These are phyloP conservation scores for Chloroceryle inda DNA, from an alignment of 2,797 vertebrate genomes.

Conservation along the genomic window DNA sequence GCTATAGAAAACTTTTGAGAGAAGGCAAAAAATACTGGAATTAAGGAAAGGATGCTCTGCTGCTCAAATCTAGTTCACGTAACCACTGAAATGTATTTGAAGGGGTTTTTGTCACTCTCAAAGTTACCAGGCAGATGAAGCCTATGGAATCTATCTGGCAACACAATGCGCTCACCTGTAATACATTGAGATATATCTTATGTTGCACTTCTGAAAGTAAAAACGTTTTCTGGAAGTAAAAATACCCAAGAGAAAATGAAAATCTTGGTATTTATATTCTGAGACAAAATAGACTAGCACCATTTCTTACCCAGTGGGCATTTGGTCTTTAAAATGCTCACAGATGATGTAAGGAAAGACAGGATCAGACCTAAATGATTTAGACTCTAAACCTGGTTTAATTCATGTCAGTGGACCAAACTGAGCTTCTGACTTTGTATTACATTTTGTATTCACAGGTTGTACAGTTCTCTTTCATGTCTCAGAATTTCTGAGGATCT, in stretches of 20 bases:
- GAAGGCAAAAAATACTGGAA: not conserved
- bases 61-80: not conserved
- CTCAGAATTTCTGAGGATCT: not conserved
- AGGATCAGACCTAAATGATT: not conserved
- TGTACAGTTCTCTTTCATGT: not conserved
- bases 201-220: not conserved
- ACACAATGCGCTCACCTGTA: not conserved
- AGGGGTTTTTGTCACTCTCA: not conserved
- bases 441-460: not conserved
- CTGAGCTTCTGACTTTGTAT: not conserved
- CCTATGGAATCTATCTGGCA: not conserved
- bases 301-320: not conserved
- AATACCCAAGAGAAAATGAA: not conserved
- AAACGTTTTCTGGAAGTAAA: not conserved
- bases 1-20: not conserved
- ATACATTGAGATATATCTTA: not conserved
- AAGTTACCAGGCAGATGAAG: not conserved
- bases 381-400: not conserved
- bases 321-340: not conserved
- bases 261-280: not conserved
- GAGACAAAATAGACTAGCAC: not conserved
- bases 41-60: not conserved
- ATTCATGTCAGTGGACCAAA: not conserved
- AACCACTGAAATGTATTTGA: not conserved
- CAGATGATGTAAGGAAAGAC: not conserved